phyloP scores from a whole-genome alignment of 1,140 invertebrate genomes.

The Brachionus plicatilis region DNA sequence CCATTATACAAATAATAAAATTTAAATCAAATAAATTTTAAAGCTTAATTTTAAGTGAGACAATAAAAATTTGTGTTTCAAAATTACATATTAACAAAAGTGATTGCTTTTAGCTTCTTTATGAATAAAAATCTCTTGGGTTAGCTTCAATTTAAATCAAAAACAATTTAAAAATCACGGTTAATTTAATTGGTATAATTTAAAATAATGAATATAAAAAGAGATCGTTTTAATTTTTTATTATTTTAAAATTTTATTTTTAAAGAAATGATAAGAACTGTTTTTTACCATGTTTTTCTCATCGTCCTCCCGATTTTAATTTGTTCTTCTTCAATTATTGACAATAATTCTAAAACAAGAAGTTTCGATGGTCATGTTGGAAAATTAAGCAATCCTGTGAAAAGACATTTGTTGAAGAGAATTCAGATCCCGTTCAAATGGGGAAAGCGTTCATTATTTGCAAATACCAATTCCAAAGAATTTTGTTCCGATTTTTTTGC shows the following conservation, averaged over 20 bases:
- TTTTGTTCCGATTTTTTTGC: neutral
- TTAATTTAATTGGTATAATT: neutral
- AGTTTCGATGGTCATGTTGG: neutral
- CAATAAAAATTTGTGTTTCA: neutral
- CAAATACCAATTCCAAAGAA: neutral
- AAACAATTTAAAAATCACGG: neutral
- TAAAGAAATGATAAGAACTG: neutral
- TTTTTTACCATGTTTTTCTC: neutral
- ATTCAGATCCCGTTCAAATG: constrained; percentile 23
- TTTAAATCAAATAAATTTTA: neutral
- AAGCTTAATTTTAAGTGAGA: neutral
- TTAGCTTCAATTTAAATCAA: neutral
- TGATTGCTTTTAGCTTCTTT: neutral
- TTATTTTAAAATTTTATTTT: neutral
- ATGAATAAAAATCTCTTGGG: neutral
- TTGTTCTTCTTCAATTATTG: neutral
- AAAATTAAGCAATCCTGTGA: neutral
- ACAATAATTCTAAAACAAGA: neutral
- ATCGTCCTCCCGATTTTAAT: neutral
- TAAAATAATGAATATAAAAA: neutral
- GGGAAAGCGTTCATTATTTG: neutral
- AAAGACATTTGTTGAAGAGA: neutral
- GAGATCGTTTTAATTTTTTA: neutral
- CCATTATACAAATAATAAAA: neutral
- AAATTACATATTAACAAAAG: neutral